Evolutionary conservation across 1,140 invertebrate species (phyloP).

Genomic region (Limonius californicus): DNA sequence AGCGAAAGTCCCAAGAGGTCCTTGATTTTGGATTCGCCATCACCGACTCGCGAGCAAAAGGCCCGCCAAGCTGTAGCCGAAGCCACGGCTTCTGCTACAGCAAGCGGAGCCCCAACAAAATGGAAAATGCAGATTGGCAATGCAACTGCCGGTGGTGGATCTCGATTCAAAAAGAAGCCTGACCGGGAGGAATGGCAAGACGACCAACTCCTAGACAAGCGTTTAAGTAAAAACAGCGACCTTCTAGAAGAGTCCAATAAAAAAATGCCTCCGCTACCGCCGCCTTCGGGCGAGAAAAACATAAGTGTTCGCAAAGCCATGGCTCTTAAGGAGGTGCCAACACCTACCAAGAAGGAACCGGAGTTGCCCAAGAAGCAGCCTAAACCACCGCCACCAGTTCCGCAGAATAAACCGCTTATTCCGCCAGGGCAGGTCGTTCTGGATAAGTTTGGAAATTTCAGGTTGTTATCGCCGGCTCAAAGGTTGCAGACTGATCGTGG

Average conservation of each 20-base stretch:
- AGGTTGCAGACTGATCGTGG: constrained; percentile 48
- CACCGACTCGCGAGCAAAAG: constrained; percentile 46
- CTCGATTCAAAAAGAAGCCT: constrained; percentile 42
- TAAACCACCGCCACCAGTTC: constrained; percentile 21
- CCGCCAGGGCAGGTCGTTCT: constrained; percentile 51
- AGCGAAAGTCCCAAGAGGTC: constrained; percentile 41
- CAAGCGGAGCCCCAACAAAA: constrained; percentile 34
- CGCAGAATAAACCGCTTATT: constrained; percentile 39
- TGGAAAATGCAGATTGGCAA: constrained; percentile 46
- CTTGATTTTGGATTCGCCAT: constrained; percentile 39
- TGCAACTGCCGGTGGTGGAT: constrained; percentile 29
- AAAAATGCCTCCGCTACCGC: constrained; percentile 12
- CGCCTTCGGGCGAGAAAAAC: constrained; percentile 48
- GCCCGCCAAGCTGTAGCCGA: constrained; percentile 46
- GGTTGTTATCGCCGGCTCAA: constrained; percentile 48
- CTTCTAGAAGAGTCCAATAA: constrained; percentile 17
- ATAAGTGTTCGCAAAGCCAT: constrained; percentile 55
- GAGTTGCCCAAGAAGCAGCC: constrained; percentile 42
- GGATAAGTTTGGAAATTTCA: constrained; percentile 65
- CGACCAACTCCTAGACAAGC: constrained; percentile 26
- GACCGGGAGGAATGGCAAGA: constrained; percentile 37
- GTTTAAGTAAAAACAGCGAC: constrained; percentile 21
- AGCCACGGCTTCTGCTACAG: constrained; percentile 36
- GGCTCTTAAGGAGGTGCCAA: constrained; percentile 57
- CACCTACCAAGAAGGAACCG: constrained; percentile 47